These are phyloP conservation scores for Acanthoscelides obtectus DNA, from an alignment of 2,888 invertebrate species.

Conservation along the genomic window DNA sequence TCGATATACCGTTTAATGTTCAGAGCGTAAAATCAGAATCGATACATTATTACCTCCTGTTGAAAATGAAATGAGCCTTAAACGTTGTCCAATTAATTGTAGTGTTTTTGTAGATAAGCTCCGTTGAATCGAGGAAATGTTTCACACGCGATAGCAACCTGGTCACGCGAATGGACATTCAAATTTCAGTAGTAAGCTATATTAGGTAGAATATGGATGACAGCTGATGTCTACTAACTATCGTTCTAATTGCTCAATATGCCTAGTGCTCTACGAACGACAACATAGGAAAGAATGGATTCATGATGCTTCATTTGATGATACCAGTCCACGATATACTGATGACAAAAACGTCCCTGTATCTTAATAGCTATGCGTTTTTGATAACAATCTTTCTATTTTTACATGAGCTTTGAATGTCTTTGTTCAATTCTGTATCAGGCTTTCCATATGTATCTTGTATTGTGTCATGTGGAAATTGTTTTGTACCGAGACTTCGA, in stretches of 20 bases:
- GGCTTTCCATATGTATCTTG: too few relatives aligned
- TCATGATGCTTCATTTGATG: too few relatives aligned
- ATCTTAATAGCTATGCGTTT: too few relatives aligned
- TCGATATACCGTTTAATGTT: background rate
- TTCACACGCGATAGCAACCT: background rate
- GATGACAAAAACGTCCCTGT: too few relatives aligned
- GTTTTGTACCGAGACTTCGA: too few relatives aligned
- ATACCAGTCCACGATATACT: too few relatives aligned
- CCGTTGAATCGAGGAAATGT: background rate
- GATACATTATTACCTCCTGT: background rate
- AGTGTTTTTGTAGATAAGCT: background rate
- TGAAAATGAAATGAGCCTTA: background rate
- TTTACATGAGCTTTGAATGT: too few relatives aligned
- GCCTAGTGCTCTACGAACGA: too few relatives aligned
- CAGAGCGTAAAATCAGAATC: background rate
- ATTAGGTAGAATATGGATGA: background rate
- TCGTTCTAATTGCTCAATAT: background rate
- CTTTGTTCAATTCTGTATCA: too few relatives aligned
- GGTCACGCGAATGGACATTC: background rate
- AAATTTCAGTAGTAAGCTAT: background rate
- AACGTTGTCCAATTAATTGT: background rate
- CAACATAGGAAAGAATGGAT: too few relatives aligned
- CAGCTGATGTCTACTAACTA: background rate
- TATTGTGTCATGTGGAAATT: too few relatives aligned
- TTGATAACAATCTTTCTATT: too few relatives aligned